Percentiles rank a stretch among this genome's conserved stretches.
Conservation (phyloP, 2,797 vertebrate species). For the Coccyzus lansbergi region DNA sequence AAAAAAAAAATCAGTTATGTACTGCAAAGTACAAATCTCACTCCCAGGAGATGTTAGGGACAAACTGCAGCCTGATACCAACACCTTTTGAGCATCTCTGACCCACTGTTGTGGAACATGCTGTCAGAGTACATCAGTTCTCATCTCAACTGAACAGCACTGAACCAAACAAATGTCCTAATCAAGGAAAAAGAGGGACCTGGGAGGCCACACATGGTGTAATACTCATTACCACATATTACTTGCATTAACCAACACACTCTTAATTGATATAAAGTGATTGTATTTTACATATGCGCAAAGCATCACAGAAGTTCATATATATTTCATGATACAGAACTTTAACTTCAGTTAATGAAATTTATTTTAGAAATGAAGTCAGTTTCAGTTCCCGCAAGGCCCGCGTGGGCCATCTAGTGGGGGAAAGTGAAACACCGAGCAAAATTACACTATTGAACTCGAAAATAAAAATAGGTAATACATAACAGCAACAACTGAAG, state of each 20-base stretch:
- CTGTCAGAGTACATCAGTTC: neutral
- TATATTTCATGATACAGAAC: neutral
- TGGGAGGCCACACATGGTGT: neutral
- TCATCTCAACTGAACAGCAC: neutral
- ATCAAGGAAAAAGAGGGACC: neutral
- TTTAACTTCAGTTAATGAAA: neutral
- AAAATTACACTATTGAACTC: neutral
- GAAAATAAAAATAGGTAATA: neutral
- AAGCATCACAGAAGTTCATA: neutral
- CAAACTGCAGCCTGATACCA: neutral
- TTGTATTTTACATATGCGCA: neutral
- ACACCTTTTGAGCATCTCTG: neutral
- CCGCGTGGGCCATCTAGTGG: slow-evolving; percentile 58
- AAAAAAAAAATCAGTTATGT: neutral
- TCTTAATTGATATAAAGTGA: neutral
- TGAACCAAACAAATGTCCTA: neutral
- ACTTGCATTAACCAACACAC: neutral
- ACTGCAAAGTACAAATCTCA: neutral
- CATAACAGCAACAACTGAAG: neutral
- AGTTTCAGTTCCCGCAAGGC: neutral
- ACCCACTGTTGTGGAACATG: neutral
- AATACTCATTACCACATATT: rapidly evolving
- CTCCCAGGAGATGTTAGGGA: neutral
- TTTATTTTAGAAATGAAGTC: neutral
- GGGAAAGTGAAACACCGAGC: neutral